Percentiles rank a stretch among this genome's conserved stretches.
phyloP scores from a whole-genome alignment of 2,113 vertebrate genomes.

The Rhabdornis inornatus region DNA sequence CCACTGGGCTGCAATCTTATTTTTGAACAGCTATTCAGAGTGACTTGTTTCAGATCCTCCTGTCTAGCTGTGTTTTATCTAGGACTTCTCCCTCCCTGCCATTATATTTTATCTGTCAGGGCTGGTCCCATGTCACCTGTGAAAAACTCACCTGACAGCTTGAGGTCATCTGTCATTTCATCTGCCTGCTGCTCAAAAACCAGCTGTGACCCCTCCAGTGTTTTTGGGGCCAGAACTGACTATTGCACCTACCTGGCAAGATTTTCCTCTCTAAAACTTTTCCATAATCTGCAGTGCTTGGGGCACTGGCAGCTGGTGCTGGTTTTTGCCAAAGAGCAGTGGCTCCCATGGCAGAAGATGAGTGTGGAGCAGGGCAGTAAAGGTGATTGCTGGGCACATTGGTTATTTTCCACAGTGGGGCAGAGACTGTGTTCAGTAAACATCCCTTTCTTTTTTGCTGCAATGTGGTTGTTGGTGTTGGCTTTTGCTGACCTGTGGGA shows the following conservation, averaged over 20 bases:
- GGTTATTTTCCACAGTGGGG: fast-evolving
- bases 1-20: not conserved
- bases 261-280: not conserved
- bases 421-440: not conserved
- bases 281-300: not conserved
- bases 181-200: not conserved
- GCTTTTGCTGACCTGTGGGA: not conserved
- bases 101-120: not conserved
- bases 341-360: fast-evolving
- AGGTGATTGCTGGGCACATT: not conserved
- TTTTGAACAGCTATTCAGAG: not conserved
- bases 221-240: not conserved
- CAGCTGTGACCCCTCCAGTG: not conserved
- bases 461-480: not conserved
- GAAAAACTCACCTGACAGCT: not conserved
- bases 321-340: not conserved
- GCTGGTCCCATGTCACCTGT: not conserved
- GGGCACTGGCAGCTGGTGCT: not conserved
- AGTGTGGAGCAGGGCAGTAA: not conserved
- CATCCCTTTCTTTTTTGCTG: not conserved
- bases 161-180: not conserved
- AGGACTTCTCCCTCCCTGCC: not conserved
- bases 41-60: not conserved
- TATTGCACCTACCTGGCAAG: not conserved
- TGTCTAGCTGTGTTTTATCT: not conserved